Evolutionary conservation across 2,797 vertebrate genomes (phyloP).

Genomic region (Cryptoprocta ferox): DNA sequence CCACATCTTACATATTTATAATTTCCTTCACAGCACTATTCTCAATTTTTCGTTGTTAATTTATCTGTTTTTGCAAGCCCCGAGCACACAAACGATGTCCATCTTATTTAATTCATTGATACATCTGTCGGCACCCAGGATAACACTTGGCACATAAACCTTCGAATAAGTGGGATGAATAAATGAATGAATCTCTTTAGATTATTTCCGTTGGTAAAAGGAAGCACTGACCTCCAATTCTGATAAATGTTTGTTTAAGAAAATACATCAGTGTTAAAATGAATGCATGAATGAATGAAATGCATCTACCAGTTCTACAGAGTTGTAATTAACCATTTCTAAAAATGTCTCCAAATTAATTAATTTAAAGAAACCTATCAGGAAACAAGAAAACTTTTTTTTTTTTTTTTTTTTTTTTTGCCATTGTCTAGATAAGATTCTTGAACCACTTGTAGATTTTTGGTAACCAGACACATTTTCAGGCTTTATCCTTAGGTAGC

Average conservation of each 20-base stretch:
- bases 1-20: not conserved
- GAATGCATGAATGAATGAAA: not conserved
- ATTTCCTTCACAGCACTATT: not conserved
- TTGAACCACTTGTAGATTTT: not conserved
- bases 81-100: not conserved
- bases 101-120: not conserved
- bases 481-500: not conserved
- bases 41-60: not conserved
- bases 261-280: not conserved
- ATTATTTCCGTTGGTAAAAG: not conserved
- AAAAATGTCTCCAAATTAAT: not conserved
- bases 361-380: not conserved
- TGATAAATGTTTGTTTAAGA: not conserved
- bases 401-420: not conserved
- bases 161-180: not conserved
- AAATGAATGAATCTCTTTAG: not conserved
- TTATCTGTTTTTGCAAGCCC: not conserved
- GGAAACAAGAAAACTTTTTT: not conserved
- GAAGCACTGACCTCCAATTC: not conserved
- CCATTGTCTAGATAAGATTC: not conserved
- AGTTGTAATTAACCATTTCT: not conserved
- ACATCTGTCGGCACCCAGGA: rapidly evolving
- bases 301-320: not conserved
- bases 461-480: not conserved
- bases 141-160: not conserved